Percentiles rank a stretch among this genome's conserved stretches.
Evolutionary conservation across 2,797 vertebrate genomes (phyloP).

Genomic region (Pangasius djambal): DNA sequence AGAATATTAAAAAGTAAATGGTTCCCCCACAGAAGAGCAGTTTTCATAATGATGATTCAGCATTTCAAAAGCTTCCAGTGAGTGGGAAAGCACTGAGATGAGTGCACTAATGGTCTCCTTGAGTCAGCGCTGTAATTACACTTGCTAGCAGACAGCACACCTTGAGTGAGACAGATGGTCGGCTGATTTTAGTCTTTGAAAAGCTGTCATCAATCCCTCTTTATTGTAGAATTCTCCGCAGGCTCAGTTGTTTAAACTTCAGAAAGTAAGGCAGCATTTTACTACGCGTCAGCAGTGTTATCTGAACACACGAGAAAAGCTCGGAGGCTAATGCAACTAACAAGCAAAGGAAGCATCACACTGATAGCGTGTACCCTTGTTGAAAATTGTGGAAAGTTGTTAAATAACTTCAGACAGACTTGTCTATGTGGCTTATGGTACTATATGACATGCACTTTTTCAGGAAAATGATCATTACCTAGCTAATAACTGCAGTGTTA

Average conservation of each 20-base stretch:
- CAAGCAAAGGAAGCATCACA: not conserved
- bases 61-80: slow-evolving; percentile 27
- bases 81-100: slow-evolving; percentile 30
- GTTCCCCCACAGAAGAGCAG: slow-evolving; percentile 23
- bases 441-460: not conserved
- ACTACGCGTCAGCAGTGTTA: slow-evolving; percentile 16
- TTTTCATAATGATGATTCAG: slow-evolving; percentile 35
- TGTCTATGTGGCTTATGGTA: not conserved
- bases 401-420: not conserved
- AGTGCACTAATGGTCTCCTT: slow-evolving; percentile 36
- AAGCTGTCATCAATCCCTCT: slow-evolving; percentile 41
- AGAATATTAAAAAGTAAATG: slow-evolving; percentile 42
- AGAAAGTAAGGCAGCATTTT: slow-evolving; percentile 20
- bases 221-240: slow-evolving; percentile 34
- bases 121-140: slow-evolving; percentile 41
- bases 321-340: not conserved
- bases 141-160: slow-evolving; percentile 46
- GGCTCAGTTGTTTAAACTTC: slow-evolving; percentile 32
- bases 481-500: not conserved
- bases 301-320: not conserved
- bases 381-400: not conserved
- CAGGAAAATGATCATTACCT: not conserved
- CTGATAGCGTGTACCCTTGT: not conserved
- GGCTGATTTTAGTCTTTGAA: slow-evolving; percentile 56
- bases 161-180: slow-evolving; percentile 56